These are phyloP conservation scores for Dicyrtoma fusca DNA, from an alignment of 2,888 invertebrate species.

Conservation along the genomic window DNA sequence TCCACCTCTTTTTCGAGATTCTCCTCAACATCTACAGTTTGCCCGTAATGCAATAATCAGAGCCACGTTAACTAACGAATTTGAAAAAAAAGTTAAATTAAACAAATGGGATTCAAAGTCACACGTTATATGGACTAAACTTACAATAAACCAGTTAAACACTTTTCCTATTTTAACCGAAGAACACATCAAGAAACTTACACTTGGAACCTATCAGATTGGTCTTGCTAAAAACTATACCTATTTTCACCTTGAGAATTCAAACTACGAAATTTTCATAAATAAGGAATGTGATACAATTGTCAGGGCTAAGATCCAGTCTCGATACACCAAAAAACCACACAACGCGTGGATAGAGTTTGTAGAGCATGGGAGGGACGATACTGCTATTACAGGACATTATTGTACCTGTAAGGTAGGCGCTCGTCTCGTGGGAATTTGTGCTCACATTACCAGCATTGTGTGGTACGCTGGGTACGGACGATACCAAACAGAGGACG, in stretches of 20 bases:
- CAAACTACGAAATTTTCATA: background rate
- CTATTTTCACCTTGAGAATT: background rate
- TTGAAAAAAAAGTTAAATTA: too few relatives aligned
- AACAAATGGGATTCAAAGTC: too few relatives aligned
- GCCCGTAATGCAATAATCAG: background rate
- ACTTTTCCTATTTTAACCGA: too few relatives aligned
- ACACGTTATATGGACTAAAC: too few relatives aligned
- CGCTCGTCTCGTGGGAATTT: background rate
- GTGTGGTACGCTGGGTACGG: background rate
- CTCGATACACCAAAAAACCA: too few relatives aligned
- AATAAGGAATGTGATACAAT: background rate
- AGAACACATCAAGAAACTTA: too few relatives aligned
- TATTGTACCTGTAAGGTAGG: background rate
- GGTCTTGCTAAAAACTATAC: background rate
- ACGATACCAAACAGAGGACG: background rate
- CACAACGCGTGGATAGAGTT: too few relatives aligned
- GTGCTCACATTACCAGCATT: background rate
- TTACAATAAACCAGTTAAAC: too few relatives aligned
- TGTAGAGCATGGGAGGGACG: too few relatives aligned
- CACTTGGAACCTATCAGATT: too few relatives aligned
- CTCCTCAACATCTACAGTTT: background rate
- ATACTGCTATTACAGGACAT: background rate
- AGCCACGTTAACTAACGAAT: background rate
- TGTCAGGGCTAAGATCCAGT: background rate
- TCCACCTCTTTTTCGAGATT: constrained; percentile 18